phyloP scores from a whole-genome alignment of 92 coral and sea anemone genomes.

The Desmophyllum pertusum region DNA sequence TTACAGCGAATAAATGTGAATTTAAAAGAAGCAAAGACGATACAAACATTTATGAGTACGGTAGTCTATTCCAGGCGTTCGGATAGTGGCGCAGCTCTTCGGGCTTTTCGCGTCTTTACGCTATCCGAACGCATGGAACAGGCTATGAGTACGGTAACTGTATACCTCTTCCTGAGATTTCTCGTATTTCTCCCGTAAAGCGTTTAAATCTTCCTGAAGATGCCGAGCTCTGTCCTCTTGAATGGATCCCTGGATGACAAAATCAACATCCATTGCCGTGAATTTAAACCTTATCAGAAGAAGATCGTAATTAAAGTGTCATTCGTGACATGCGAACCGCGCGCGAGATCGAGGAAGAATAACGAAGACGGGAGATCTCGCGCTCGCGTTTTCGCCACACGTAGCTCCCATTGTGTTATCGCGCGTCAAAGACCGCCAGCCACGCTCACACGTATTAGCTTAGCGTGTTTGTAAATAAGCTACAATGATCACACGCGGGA shows the following conservation, averaged over 20 bases:
- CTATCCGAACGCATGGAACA: too few relatives aligned
- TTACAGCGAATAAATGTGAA: neutral
- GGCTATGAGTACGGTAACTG: too few relatives aligned
- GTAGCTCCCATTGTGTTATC: neutral
- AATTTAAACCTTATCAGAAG: neutral
- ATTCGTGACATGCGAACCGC: too few relatives aligned
- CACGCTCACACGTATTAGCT: too few relatives aligned
- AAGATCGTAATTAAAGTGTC: too few relatives aligned
- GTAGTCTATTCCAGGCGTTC: too few relatives aligned
- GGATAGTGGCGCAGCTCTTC: too few relatives aligned
- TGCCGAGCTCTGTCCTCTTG: conserved; percentile 84
- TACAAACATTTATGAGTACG: neutral
- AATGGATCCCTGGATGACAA: conserved; percentile 47
- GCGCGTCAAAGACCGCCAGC: neutral
- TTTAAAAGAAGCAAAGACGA: neutral
- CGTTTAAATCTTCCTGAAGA: conserved; percentile 75
- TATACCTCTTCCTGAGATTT: conserved; percentile 84
- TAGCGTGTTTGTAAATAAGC: too few relatives aligned
- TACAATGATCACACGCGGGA: too few relatives aligned
- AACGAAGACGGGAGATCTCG: too few relatives aligned
- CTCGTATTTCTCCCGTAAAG: conserved; percentile 76
- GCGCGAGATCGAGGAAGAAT: too few relatives aligned
- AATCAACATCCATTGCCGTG: neutral
- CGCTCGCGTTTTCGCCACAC: neutral
- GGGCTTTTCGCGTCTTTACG: too few relatives aligned